Base-by-base conservation (phyloP, 2,797 vertebrate species). In the Cryptoprocta ferox region DNA sequence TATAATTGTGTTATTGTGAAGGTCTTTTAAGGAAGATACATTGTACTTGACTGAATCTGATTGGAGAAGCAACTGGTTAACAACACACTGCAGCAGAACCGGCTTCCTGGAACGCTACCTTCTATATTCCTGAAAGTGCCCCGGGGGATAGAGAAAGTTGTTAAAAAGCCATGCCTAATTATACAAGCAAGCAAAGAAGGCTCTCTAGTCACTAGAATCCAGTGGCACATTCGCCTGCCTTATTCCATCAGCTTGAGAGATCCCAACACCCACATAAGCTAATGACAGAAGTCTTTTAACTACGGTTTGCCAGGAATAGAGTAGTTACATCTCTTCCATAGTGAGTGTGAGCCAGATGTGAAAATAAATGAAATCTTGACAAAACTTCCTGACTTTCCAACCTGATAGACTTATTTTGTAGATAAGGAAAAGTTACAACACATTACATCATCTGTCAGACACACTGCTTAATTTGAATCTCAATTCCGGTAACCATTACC, bases 341-440 rank as follows among this genome's bases (percentile, higher is more conserved):
- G 21, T 28, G n/a, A 76, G 5, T 53, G 2, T n/a, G 89, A 96
- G 53, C 12, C 53, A 83, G 10, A 78, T 30, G 10, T 42, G 50
- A 93, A 97, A 96, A 94, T 59, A 91, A 95, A 95, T 14, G 9
- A 1, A 90, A 45, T 50, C 45, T 9, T 70, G 15, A 94, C 66
- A 93, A 96, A 96, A 93, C 56, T 94, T 71, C 15, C 73, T 80
- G 39, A 87, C 10, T 97, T 95, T 91, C 66, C 75, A 96, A 94
- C n/a, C 81, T 21, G 0, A 92, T 88, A 56, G 3, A 93, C n/a
- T 90, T 83, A 84, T n/a, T 89, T 90, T 97, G 28, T 37, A 68
- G 86, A 89, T 39, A 63, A 89, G 84, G 73, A 61, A 68, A 89
- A 91, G 85, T 89, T 91, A 86, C 14, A 37, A 65, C 4, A 0